Percentiles rank a stretch among this genome's conserved stretches.
Conservation (phyloP, 2,113 vertebrate genomes). For the Dendropsophus ebraccatus region DNA sequence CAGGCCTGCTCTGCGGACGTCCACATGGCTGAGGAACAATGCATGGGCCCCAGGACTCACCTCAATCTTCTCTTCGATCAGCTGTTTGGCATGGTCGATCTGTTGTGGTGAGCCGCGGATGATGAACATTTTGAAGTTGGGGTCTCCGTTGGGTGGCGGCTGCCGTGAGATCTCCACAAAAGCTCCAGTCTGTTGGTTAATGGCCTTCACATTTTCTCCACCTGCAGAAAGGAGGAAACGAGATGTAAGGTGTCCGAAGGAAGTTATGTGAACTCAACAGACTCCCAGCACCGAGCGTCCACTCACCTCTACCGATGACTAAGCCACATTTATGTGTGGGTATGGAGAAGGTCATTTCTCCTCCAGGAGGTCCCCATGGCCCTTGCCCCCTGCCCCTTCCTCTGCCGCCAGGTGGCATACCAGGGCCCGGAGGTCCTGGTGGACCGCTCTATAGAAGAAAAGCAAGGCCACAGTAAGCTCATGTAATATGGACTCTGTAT, state of each 20-base stretch:
- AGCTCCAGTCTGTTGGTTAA: slow-evolving; percentile 92
- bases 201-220: slow-evolving; percentile 90
- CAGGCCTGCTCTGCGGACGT: no score
- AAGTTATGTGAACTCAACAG: no score
- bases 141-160: slow-evolving; percentile 88
- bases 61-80: slow-evolving; percentile 95
- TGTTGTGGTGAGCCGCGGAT: slow-evolving; percentile 89
- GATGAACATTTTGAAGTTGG: slow-evolving; percentile 89
- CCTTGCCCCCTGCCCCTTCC: slow-evolving; percentile 85
- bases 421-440: slow-evolving; percentile 81
- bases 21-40: no score
- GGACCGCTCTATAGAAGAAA: slow-evolving; percentile 74
- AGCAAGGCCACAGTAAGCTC: neutral
- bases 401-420: slow-evolving; percentile 84
- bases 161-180: slow-evolving; percentile 92
- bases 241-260: neutral
- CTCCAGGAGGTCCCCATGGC: slow-evolving; percentile 87
- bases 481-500: neutral
- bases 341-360: slow-evolving; percentile 90
- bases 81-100: slow-evolving; percentile 93
- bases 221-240: slow-evolving; percentile 64
- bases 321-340: slow-evolving; percentile 94
- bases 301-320: slow-evolving; percentile 85
- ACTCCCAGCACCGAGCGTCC: no score
- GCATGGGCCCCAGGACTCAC: slow-evolving; percentile 66